These are phyloP conservation scores for Acromyrmex heyeri DNA, from an alignment of 1,140 invertebrate species.

Conservation along the genomic window DNA sequence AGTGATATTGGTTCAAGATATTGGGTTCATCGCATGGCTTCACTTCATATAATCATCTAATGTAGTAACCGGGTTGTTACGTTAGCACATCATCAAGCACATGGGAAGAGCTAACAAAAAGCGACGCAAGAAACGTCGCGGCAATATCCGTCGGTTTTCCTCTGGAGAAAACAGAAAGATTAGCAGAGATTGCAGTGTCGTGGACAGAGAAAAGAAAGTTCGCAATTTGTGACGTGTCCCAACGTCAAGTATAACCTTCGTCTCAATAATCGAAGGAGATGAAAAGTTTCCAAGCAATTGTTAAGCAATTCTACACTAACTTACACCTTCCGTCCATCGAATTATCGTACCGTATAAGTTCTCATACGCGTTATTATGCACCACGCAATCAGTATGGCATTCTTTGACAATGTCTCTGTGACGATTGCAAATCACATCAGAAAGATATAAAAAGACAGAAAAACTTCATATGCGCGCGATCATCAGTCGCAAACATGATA, in stretches of 20 bases:
- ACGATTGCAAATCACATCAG: slow-evolving; percentile 11
- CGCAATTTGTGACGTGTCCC: slow-evolving; percentile 60
- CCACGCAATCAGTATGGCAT: slow-evolving; percentile 53
- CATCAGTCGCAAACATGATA: slow-evolving; percentile 2
- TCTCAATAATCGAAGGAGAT: slow-evolving; percentile 65
- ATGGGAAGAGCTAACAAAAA: not conserved
- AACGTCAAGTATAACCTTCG: slow-evolving; percentile 71
- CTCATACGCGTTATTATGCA: slow-evolving; percentile 18
- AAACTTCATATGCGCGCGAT: not conserved
- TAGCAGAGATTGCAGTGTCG: slow-evolving; percentile 57
- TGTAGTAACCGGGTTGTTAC: slow-evolving; percentile 40
- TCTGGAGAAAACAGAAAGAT: slow-evolving; percentile 60
- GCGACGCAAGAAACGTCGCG: slow-evolving; percentile 24
- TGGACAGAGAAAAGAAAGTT: slow-evolving; percentile 62
- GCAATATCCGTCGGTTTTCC: slow-evolving; percentile 33
- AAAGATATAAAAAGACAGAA: not conserved
- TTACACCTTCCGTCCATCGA: slow-evolving; percentile 54
- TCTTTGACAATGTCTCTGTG: slow-evolving; percentile 43
- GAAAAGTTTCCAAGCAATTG: slow-evolving; percentile 64
- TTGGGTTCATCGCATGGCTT: not conserved
- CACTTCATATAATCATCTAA: slow-evolving; percentile 11
- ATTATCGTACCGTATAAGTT: slow-evolving; percentile 58
- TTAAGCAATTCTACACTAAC: slow-evolving; percentile 66
- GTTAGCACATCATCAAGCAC: slow-evolving; percentile 8
- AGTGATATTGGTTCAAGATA: slow-evolving; percentile 44